These are phyloP conservation scores for Drosophila ficusphila DNA, from an alignment of 1,140 invertebrate genomes.

Conservation along the genomic window DNA sequence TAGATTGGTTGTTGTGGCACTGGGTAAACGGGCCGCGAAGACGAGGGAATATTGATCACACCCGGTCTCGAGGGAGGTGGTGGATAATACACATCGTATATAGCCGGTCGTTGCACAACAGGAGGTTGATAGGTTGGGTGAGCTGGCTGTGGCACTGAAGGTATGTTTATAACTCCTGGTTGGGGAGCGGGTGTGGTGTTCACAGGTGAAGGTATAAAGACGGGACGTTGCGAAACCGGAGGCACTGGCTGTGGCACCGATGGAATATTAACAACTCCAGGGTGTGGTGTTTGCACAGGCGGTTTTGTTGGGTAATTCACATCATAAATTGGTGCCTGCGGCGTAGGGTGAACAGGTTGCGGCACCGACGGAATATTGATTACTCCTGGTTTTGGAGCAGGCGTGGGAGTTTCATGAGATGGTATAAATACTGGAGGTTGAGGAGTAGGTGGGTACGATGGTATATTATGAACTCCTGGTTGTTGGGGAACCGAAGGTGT, in stretches of 20 bases:
- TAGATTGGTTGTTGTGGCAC: slow-evolving; percentile 28
- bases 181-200: slow-evolving; percentile 14
- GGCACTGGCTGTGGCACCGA: slow-evolving; percentile 68
- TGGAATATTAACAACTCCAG: slow-evolving; percentile 49
- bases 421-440: slow-evolving; percentile 11
- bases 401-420: background rate
- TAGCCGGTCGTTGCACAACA: slow-evolving; percentile 80
- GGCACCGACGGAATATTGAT: slow-evolving; percentile 75
- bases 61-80: slow-evolving; percentile 21
- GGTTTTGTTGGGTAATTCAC: slow-evolving; percentile 84
- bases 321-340: slow-evolving; percentile 5
- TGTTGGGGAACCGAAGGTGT: slow-evolving; percentile 5
- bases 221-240: slow-evolving; percentile 64
- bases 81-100: slow-evolving; percentile 85
- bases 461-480: slow-evolving; percentile 46
- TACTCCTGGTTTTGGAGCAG: slow-evolving; percentile 87
- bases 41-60: slow-evolving; percentile 56
- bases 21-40: slow-evolving; percentile 18
- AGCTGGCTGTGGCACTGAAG: slow-evolving; percentile 68
- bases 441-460: slow-evolving; percentile 20
- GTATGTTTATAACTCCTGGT: slow-evolving; percentile 52
- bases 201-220: slow-evolving; percentile 86
- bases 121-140: slow-evolving; percentile 88
- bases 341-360: slow-evolving; percentile 20
- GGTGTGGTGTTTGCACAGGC: slow-evolving; percentile 3